These are phyloP conservation scores for Pedetes capensis DNA, from an alignment of 2,113 vertebrate species.

Conservation along the genomic window DNA sequence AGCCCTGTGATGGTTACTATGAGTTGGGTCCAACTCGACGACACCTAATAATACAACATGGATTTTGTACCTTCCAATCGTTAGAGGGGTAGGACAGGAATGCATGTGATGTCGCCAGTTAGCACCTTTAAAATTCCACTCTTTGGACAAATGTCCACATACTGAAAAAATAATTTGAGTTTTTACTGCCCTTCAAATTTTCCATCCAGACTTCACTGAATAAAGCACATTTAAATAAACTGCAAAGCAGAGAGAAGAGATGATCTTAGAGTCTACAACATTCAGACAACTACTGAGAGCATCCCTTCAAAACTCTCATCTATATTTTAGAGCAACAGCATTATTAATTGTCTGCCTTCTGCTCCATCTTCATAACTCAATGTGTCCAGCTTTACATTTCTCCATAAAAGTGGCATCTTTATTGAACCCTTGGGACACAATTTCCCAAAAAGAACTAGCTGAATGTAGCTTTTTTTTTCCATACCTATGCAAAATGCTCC, in stretches of 20 bases:
- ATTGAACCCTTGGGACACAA: slow-evolving; percentile 78
- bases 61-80: fast-evolving
- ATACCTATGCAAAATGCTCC: slow-evolving; percentile 64
- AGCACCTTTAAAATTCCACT: slow-evolving; percentile 59
- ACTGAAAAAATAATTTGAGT: slow-evolving; percentile 56
- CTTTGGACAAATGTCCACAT: slow-evolving; percentile 19
- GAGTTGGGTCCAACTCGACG: too few relatives aligned
- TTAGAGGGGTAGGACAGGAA: background rate
- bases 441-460: slow-evolving; percentile 70
- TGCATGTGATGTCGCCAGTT: background rate
- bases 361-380: slow-evolving; percentile 78
- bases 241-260: background rate
- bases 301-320: slow-evolving; percentile 78
- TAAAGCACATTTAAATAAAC: slow-evolving; percentile 68
- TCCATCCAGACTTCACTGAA: slow-evolving; percentile 59
- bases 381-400: slow-evolving; percentile 63
- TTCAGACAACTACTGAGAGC: slow-evolving; percentile 73
- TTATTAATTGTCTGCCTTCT: slow-evolving; percentile 77
- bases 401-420: slow-evolving; percentile 79
- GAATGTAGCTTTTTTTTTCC: slow-evolving; percentile 49
- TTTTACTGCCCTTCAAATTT: background rate
- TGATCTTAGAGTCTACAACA: slow-evolving; percentile 64
- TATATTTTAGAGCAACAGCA: slow-evolving; percentile 78
- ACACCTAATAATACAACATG: background rate
- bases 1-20: too few relatives aligned